Conservation (phyloP, 2,797 vertebrate genomes). For the Diceros bicornis region DNA sequence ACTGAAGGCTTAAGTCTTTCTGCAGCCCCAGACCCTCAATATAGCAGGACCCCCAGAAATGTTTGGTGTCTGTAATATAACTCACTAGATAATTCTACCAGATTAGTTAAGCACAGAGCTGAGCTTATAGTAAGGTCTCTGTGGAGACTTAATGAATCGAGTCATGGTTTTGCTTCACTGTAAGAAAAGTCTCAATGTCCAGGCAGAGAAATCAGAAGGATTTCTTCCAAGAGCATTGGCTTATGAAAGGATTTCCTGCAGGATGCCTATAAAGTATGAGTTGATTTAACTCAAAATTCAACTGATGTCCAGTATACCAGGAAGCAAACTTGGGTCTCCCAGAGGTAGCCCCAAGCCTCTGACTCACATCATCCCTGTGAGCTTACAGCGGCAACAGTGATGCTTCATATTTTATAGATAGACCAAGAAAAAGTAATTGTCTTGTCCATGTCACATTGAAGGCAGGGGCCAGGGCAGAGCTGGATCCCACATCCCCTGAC, state of each 20-base stretch:
- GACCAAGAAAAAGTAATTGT: neutral
- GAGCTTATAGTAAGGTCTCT: neutral
- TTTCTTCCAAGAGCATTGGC: neutral
- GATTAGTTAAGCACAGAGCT: neutral
- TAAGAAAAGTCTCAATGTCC: neutral
- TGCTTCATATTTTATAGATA: neutral
- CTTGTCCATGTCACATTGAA: neutral
- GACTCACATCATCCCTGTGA: neutral
- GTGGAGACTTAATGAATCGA: neutral
- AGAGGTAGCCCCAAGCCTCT: neutral
- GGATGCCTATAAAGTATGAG: neutral
- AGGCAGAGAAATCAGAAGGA: neutral
- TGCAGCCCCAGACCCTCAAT: neutral
- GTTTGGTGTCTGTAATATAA: neutral
- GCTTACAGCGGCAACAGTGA: neutral
- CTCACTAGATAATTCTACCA: neutral
- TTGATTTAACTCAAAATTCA: constrained; percentile 42
- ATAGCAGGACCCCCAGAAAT: neutral
- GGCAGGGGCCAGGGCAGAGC: neutral
- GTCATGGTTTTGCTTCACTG: neutral
- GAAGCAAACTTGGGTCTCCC: neutral
- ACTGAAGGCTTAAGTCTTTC: neutral
- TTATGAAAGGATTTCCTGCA: neutral
- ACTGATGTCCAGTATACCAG: neutral
- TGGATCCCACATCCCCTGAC: neutral